phyloP scores from a whole-genome alignment of 1,140 invertebrate genomes.

The Diabrotica undecimpunctata region DNA sequence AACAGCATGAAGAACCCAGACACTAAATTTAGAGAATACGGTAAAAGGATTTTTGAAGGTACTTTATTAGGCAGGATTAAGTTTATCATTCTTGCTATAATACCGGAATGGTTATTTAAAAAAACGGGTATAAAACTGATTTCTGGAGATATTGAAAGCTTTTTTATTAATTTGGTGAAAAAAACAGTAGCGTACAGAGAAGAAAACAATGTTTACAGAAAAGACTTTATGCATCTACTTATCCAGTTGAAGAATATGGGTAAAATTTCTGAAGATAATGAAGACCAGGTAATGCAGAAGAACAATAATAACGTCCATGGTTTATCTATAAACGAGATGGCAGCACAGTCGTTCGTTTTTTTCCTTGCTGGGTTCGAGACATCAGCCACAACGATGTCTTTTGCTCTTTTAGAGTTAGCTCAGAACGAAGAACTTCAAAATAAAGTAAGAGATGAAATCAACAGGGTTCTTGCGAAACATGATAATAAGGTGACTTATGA shows the following conservation, averaged over 20 bases:
- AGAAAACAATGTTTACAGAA: conserved; percentile 8
- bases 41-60: background rate
- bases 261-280: conserved; percentile 11
- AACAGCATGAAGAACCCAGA: conserved; percentile 53
- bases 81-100: background rate
- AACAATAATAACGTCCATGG: too few relatives aligned
- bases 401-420: conserved; percentile 50
- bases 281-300: background rate
- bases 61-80: background rate
- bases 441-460: conserved; percentile 49
- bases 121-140: background rate
- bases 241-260: conserved; percentile 25
- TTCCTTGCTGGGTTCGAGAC: conserved; percentile 52
- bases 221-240: conserved; percentile 28
- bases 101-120: background rate
- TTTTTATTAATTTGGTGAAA: background rate
- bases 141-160: background rate
- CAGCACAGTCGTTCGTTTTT: conserved; percentile 20
- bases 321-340: too few relatives aligned
- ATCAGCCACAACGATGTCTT: conserved; percentile 47
- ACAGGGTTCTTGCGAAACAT: conserved; percentile 47
- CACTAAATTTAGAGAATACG: conserved; percentile 43
- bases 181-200: background rate
- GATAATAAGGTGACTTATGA: conserved; percentile 54
- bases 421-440: conserved; percentile 49